phyloP scores from a whole-genome alignment of 2,113 vertebrate genomes.

The Hemicordylus capensis region DNA sequence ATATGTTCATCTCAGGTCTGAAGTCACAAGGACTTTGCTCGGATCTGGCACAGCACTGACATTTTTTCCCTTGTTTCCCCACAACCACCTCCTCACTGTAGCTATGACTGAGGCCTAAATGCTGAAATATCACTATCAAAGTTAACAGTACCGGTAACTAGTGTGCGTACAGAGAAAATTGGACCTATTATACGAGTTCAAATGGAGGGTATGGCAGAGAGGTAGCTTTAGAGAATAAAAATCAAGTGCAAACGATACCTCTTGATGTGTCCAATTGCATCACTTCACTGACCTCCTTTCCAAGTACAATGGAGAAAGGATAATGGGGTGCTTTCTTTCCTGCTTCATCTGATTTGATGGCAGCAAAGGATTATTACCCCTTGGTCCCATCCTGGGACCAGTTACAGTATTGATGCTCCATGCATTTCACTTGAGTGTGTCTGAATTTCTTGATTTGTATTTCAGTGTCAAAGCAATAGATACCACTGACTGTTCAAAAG shows the following conservation, averaged over 20 bases:
- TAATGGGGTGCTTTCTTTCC: background rate
- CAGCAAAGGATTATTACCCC: background rate
- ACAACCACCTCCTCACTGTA: no score
- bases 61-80: background rate
- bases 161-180: background rate
- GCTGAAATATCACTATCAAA: background rate
- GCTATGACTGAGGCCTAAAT: background rate
- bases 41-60: background rate
- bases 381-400: background rate
- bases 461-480: constrained; percentile 24
- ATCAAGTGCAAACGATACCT: background rate
- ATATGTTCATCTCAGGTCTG: background rate
- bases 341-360: background rate
- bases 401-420: constrained; percentile 34
- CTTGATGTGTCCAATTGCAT: background rate
- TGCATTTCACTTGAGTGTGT: constrained; percentile 17
- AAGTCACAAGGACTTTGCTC: background rate
- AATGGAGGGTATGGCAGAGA: background rate
- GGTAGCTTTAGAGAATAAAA: constrained; percentile 7
- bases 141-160: background rate
- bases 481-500: background rate
- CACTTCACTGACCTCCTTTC: constrained; percentile 4
- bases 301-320: background rate
- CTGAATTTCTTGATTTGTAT: constrained; percentile 34
- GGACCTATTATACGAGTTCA: background rate